A percentile compares a stretch with the other conserved stretches of the same genome.
Conservation (phyloP, 2,797 vertebrate genomes). For the Acanthopagrus latus region DNA sequence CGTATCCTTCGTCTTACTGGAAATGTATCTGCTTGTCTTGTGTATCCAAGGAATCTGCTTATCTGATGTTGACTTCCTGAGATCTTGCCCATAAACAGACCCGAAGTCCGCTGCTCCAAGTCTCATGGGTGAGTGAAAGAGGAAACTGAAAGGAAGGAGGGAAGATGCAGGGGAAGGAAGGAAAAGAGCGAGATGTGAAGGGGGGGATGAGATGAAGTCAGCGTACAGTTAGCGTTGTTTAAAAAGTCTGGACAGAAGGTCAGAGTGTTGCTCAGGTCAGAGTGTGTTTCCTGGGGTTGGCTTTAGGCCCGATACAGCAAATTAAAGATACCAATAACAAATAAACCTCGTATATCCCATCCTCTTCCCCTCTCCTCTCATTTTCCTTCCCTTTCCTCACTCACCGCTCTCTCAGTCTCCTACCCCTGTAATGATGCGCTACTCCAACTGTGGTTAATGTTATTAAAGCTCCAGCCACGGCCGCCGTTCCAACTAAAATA, state of each 20-base stretch:
- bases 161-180: slow-evolving; percentile 62
- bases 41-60: slow-evolving; percentile 79
- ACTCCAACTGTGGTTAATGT: slow-evolving; percentile 76
- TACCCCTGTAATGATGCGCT: slow-evolving; percentile 65
- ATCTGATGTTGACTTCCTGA: slow-evolving; percentile 84
- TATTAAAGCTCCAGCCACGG: slow-evolving; percentile 73
- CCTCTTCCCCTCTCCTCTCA: slow-evolving; percentile 1
- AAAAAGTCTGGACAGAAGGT: slow-evolving; percentile 35
- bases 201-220: slow-evolving; percentile 44
- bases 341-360: slow-evolving; percentile 34
- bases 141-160: slow-evolving; percentile 68
- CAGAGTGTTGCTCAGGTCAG: slow-evolving; percentile 29
- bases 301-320: slow-evolving; percentile 36
- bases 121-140: slow-evolving; percentile 71
- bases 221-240: slow-evolving; percentile 21
- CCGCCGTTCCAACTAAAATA: slow-evolving; percentile 79
- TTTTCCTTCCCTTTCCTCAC: slow-evolving; percentile 1
- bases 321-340: slow-evolving; percentile 48
- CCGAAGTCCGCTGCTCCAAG: slow-evolving; percentile 51
- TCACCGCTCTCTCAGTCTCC: slow-evolving; percentile 18
- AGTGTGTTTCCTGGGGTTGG: slow-evolving; percentile 42
- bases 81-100: slow-evolving; percentile 77
- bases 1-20: slow-evolving; percentile 66
- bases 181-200: slow-evolving; percentile 41
- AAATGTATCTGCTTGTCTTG: slow-evolving; percentile 77